phyloP scores from a whole-genome alignment of 1,140 invertebrate genomes.

The Teleogryllus occipitalis region DNA sequence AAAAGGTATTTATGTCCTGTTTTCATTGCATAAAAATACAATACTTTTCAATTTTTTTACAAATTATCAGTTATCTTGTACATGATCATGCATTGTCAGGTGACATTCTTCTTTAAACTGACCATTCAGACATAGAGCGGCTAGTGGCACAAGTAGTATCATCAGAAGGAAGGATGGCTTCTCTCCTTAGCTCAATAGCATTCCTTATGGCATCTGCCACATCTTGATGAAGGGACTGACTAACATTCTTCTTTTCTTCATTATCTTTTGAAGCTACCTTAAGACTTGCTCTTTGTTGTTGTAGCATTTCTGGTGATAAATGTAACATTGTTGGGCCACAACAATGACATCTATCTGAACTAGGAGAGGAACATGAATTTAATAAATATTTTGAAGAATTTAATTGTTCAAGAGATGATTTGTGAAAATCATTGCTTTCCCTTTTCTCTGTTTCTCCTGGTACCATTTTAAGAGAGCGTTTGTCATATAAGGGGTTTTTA shows the following conservation, averaged over 20 bases:
- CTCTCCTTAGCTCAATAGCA: background rate
- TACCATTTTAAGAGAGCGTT: too few species aligned
- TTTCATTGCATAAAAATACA: too few species aligned
- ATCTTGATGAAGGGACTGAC: background rate
- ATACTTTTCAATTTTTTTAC: too few species aligned
- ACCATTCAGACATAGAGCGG: background rate
- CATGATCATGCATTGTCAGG: too few species aligned
- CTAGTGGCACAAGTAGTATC: conserved; percentile 7
- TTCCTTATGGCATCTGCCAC: conserved; percentile 5
- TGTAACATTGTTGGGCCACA: background rate
- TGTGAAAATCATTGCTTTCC: background rate
- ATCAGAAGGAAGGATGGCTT: background rate
- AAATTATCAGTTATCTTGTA: too few species aligned
- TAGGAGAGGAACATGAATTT: background rate
- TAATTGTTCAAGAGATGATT: background rate
- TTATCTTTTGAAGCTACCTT: background rate
- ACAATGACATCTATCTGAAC: background rate
- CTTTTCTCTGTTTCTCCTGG: too few species aligned
- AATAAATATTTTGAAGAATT: background rate
- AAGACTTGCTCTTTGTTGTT: background rate
- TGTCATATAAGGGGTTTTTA: background rate
- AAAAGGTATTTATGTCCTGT: too few species aligned
- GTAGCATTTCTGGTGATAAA: background rate
- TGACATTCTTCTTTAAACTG: background rate
- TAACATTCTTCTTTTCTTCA: background rate